Percentiles rank a stretch among this genome's conserved stretches.
These are phyloP conservation scores for Catocala sponsa DNA, from an alignment of 2,888 invertebrate species.

Conservation along the genomic window DNA sequence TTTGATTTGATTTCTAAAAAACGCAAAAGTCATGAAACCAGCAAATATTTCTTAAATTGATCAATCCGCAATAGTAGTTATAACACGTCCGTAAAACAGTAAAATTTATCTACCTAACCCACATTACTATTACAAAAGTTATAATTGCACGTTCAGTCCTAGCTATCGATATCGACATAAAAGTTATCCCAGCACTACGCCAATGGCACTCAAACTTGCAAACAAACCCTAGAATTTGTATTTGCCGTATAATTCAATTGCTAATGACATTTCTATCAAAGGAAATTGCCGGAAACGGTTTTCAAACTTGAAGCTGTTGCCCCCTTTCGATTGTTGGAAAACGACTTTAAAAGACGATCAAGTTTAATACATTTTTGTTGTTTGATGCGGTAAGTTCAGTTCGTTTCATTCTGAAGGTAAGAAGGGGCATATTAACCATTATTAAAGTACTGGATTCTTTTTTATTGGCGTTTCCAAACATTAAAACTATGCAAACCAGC, in stretches of 20 bases:
- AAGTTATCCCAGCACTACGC: background rate
- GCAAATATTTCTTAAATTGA: no score
- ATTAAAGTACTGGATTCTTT: background rate
- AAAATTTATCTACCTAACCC: no score
- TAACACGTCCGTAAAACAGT: no score
- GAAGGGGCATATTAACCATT: conserved; percentile 3
- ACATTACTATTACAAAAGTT: no score
- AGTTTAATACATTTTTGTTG: conserved; percentile 36
- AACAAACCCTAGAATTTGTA: conserved; percentile 28
- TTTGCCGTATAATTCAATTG: conserved; percentile 41
- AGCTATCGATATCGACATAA: background rate
- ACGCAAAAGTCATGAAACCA: no score
- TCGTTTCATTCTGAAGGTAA: conserved; percentile 9
- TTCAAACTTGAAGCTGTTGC: conserved; percentile 29
- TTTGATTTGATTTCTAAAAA: no score
- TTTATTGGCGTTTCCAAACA: no score
- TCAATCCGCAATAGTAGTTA: no score
- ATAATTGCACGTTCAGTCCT: no score
- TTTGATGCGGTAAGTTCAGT: conserved; percentile 31
- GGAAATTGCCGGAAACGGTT: conserved; percentile 20
- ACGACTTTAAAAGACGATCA: conserved; percentile 30
- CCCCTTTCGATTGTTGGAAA: conserved; percentile 34
- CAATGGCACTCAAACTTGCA: conserved; percentile 30
- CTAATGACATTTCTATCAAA: conserved; percentile 39
- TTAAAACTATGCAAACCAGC: no score